phyloP scores from a whole-genome alignment of 64 coral and sea anemone genomes.

The Cladopsammia gracilis region DNA sequence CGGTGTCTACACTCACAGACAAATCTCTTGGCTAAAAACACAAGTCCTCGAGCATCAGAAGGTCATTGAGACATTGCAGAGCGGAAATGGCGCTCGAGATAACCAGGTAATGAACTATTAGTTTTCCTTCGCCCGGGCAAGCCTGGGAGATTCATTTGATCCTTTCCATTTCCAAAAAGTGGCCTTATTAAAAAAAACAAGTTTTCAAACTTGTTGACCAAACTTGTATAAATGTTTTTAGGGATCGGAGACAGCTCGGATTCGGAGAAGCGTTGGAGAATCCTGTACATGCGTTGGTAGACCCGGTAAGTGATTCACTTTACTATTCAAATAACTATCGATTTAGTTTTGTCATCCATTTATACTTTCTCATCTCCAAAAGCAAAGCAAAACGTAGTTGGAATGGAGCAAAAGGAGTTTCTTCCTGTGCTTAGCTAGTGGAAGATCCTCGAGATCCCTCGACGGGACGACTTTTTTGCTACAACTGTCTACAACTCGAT shows the following conservation, averaged over 20 bases:
- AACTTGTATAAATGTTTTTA: neutral
- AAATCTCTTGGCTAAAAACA: conserved; percentile 16
- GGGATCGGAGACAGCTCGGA: conserved; percentile 2
- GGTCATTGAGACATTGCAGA: conserved; percentile 6
- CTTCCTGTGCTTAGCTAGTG: too few species aligned
- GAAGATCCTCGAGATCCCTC: too few species aligned
- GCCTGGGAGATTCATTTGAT: neutral
- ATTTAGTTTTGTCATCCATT: too few species aligned
- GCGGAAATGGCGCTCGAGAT: neutral
- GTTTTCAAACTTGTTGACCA: neutral
- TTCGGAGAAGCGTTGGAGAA: neutral
- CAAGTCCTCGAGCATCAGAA: conserved; percentile 16
- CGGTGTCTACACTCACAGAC: conserved; percentile 29
- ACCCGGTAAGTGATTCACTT: neutral
- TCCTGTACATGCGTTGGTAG: neutral
- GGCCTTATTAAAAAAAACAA: too few species aligned
- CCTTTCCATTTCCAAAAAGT: too few species aligned
- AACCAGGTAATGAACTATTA: neutral
- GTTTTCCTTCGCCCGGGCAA: too few species aligned
- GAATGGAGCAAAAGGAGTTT: too few species aligned
- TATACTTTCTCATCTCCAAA: too few species aligned
- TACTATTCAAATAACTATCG: neutral
- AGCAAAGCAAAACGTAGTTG: too few species aligned
- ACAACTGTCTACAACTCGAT: too few species aligned
- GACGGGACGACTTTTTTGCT: too few species aligned